Evolutionary conservation across 37 sponge, comb jelly and placozoan genomes (phyloP).

Genomic region (Amphimedon queenslandica): DNA sequence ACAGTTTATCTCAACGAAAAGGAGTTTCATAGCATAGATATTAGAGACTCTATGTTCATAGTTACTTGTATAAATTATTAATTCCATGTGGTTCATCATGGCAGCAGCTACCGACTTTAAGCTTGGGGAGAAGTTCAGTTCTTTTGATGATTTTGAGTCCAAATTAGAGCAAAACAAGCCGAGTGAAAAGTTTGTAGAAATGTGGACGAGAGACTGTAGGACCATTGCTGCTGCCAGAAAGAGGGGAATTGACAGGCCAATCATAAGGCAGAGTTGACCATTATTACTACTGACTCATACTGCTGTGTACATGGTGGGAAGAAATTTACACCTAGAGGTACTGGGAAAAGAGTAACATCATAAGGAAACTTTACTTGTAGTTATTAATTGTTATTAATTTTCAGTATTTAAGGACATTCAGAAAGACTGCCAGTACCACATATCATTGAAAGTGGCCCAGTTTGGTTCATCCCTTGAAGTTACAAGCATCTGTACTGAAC

Average conservation of each 20-base stretch:
- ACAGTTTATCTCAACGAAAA: no score
- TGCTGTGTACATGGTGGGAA: constrained; percentile 11
- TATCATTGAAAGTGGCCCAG: neutral
- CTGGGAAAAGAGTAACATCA: neutral
- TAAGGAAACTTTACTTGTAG: neutral
- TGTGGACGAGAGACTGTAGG: constrained; percentile 9
- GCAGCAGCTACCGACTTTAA: constrained; percentile 1
- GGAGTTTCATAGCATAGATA: no score
- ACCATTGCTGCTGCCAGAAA: neutral
- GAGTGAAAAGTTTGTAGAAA: neutral
- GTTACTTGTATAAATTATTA: no score
- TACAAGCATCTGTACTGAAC: neutral
- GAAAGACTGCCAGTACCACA: neutral
- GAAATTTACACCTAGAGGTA: neutral
- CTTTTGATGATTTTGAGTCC: neutral
- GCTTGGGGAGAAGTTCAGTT: neutral
- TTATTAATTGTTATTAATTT: no score
- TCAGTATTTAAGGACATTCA: no score
- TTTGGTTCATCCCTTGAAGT: neutral
- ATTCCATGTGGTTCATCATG: no score
- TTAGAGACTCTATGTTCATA: no score
- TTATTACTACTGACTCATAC: neutral
- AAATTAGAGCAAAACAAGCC: neutral
- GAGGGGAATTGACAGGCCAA: neutral
- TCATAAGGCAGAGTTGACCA: neutral